Evolutionary conservation across 1,140 invertebrate genomes (phyloP).

Genomic region (Drosophila micromelanica): DNA sequence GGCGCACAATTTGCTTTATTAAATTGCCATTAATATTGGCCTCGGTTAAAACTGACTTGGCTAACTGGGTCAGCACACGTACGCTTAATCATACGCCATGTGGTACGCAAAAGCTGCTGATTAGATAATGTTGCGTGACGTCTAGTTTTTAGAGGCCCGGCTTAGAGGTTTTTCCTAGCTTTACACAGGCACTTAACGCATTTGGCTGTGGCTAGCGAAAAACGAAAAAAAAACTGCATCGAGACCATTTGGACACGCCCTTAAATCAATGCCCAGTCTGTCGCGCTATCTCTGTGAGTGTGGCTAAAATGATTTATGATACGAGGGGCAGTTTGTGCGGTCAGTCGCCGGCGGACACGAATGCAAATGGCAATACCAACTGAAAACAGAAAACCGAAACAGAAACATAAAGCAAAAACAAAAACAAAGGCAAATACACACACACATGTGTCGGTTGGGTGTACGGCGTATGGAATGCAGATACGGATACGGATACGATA

Average conservation of each 20-base stretch:
- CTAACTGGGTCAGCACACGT: conserved; percentile 50
- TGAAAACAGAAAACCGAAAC: conserved; percentile 24
- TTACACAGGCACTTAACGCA: conserved; percentile 25
- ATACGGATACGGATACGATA: conserved; percentile 21
- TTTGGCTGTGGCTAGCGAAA: neutral
- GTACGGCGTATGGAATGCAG: conserved; percentile 21
- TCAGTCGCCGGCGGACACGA: conserved; percentile 35
- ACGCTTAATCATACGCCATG: conserved; percentile 28
- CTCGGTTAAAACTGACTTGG: conserved; percentile 8
- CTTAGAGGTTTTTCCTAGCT: neutral
- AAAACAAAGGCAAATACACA: conserved; percentile 1
- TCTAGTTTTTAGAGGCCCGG: neutral
- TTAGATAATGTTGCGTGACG: conserved; percentile 46
- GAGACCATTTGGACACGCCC: conserved; percentile 41
- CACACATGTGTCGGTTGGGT: conserved; percentile 2
- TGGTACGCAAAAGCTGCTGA: conserved; percentile 46
- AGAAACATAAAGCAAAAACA: conserved; percentile 34
- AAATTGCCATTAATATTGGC: conserved; percentile 63
- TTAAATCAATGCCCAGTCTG: conserved; percentile 58
- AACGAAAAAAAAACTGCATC: conserved; percentile 22
- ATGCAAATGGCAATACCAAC: conserved; percentile 45
- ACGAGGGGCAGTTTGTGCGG: conserved; percentile 52
- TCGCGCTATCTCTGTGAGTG: conserved; percentile 7
- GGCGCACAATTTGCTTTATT: conserved; percentile 73
- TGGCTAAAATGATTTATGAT: conserved; percentile 71